phyloP scores from a whole-genome alignment of 2,888 invertebrate species.

The Eristalinus aeneus region DNA sequence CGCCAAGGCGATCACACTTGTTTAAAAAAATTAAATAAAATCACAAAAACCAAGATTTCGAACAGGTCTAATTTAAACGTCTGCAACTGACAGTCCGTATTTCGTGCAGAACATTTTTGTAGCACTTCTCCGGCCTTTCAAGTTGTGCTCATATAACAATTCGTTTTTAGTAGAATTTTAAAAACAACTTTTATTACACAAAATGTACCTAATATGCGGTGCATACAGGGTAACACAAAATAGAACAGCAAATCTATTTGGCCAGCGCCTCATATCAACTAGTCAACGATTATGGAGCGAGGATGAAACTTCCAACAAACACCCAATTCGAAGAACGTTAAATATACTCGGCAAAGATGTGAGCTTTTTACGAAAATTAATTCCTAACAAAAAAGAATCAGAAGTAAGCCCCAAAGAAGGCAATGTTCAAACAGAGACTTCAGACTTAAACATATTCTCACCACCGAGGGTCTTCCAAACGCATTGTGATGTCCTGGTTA shows the following conservation, averaged over 20 bases:
- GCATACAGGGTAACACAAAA: not conserved
- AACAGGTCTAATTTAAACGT: too few species aligned
- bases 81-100: too few species aligned
- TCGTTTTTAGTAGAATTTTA: not conserved
- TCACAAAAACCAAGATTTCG: too few species aligned
- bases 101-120: too few species aligned
- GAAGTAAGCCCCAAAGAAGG: not conserved
- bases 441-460: not conserved
- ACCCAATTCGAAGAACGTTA: constrained; percentile 76
- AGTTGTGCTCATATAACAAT: not conserved
- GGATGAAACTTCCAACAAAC: constrained; percentile 53
- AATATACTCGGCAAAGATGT: constrained; percentile 79
- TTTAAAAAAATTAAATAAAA: too few species aligned
- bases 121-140: not conserved
- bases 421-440: not conserved
- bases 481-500: constrained; percentile 89
- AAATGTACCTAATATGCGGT: not conserved
- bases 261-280: constrained; percentile 2
- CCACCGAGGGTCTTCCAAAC: constrained; percentile 81
- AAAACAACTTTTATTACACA: not conserved
- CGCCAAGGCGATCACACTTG: too few species aligned
- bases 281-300: not conserved
- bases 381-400: constrained; percentile 65
- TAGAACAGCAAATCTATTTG: not conserved
- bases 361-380: constrained; percentile 75